Evolutionary conservation across 1,140 invertebrate species (phyloP), one percentile per base, ranked within the genome.

Genomic region (Copidosoma floridanum): DNA sequence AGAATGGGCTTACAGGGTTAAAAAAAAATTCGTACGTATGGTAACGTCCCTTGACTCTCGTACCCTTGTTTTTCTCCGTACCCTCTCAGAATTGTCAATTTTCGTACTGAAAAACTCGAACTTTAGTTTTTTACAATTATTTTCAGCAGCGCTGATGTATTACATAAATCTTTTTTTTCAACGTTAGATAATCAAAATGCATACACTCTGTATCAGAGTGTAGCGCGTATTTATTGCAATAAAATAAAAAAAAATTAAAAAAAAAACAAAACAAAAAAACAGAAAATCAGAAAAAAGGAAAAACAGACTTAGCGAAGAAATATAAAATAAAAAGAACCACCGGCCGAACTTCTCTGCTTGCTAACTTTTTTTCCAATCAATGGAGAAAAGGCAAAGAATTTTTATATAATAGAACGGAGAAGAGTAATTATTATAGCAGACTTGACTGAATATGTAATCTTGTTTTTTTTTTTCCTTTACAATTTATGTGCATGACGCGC

Each of bases 171-270:
- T n/a, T n/a, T n/a, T n/a, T n/a, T n/a, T 48, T 50, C 12, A 51
- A 41, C 43, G 10, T 21, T 43, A 51, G 47, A 5, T 58, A 41
- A 58, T 51, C 35, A 57, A 43, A 40, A 10, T n/a, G n/a, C n/a
- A n/a, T n/a, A 24, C 71, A 56, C 70, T 72, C 72, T 74, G 71
- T 68, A 74, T 74, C 72, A 74, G 72, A 74, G 71, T 73, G 63
- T 50, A 14, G 54, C 47, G 66, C n/a, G 55, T 73, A 72, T 73
- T 71, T 72, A 69, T 72, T 63, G 57, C 38, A 63, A 54, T 10
- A 12, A 8, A 32, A 12, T 32, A 12, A 12, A 32, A 32, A 12
- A 32, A 12, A 8, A 32, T 32, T 6, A 32, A 12, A 32, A 32
- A 32, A n/a, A n/a, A n/a, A n/a, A n/a, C n/a, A n/a, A n/a, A n/a